These are phyloP conservation scores for Samia ricini DNA, from an alignment of 1,140 invertebrate genomes.

Conservation along the genomic window DNA sequence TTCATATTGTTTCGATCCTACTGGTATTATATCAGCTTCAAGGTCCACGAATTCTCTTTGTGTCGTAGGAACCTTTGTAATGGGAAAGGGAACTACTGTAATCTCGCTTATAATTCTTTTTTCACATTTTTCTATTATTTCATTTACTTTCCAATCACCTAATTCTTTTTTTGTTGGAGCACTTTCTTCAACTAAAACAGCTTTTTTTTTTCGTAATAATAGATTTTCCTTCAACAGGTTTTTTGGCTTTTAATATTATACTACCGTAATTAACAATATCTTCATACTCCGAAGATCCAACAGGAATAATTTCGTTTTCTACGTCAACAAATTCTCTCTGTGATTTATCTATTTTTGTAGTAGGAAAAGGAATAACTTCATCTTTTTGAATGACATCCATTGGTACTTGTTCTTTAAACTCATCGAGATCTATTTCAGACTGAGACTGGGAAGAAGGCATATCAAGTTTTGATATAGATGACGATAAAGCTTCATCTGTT, in stretches of 20 bases:
- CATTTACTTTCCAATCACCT: too few relatives aligned
- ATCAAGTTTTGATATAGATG: conserved; percentile 68
- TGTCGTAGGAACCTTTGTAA: conserved; percentile 55
- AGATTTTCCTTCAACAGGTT: conserved; percentile 29
- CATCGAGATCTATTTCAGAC: conserved; percentile 51
- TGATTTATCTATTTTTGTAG: conserved; percentile 60
- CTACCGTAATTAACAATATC: conserved; percentile 59
- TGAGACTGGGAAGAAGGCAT: conserved; percentile 57
- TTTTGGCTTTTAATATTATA: conserved; percentile 25
- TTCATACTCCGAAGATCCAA: conserved; percentile 67
- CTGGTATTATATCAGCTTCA: conserved; percentile 69
- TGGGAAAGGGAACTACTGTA: conserved; percentile 54
- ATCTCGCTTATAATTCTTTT: conserved; percentile 59
- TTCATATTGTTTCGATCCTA: conserved; percentile 69
- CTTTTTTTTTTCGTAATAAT: conserved; percentile 33
- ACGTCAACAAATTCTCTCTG: conserved; percentile 68
- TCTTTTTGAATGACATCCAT: conserved; percentile 35
- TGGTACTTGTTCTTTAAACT: conserved; percentile 42
- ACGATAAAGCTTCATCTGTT: conserved; percentile 65
- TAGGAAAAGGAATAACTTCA: conserved; percentile 55
- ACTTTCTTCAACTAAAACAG: conserved; percentile 35
- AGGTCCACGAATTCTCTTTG: conserved; percentile 68
- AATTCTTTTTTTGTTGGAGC: conserved; percentile 20
- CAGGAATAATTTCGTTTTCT: conserved; percentile 72
- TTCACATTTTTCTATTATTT: conserved; percentile 55